Evolutionary conservation across 2,797 vertebrate genomes (phyloP).

Genomic region (Perodicticus potto): DNA sequence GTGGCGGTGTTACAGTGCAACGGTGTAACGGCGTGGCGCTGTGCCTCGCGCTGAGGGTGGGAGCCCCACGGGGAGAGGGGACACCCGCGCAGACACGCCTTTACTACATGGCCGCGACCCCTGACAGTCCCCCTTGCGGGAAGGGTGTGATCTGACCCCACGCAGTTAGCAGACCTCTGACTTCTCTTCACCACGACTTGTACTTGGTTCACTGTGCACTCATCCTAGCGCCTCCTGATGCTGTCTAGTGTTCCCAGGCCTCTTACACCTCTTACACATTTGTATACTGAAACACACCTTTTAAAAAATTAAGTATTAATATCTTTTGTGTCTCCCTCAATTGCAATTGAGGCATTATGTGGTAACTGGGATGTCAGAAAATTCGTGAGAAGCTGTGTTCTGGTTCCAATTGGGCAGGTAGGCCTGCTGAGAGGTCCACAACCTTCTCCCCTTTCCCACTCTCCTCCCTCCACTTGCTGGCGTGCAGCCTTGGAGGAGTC

Average conservation of each 20-base stretch:
- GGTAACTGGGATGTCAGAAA: not conserved
- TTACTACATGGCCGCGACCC: fast-evolving
- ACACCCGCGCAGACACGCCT: fast-evolving
- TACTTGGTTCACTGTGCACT: fast-evolving
- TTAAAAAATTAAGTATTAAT: not conserved
- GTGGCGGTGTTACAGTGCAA: too few species aligned
- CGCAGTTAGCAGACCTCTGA: fast-evolving
- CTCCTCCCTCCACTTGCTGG: fast-evolving
- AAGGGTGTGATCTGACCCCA: too few species aligned
- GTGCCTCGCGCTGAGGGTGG: not conserved
- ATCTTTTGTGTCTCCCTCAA: not conserved
- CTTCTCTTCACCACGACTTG: not conserved
- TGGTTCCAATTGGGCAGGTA: not conserved
- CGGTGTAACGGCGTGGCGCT: not conserved
- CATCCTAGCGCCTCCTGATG: fast-evolving
- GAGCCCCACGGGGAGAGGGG: too few species aligned
- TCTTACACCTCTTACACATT: fast-evolving
- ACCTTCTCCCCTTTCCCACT: not conserved
- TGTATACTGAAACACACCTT: not conserved
- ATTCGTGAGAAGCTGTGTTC: not conserved
- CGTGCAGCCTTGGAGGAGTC: not conserved
- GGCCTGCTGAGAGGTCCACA: not conserved
- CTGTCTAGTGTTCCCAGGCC: not conserved
- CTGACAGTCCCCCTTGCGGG: not conserved
- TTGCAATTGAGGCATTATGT: fast-evolving